Percentiles rank a stretch among this genome's conserved stretches.
These are phyloP conservation scores for Pemphigus obesinymphae DNA, from an alignment of 1,140 invertebrate species.

Conservation along the genomic window DNA sequence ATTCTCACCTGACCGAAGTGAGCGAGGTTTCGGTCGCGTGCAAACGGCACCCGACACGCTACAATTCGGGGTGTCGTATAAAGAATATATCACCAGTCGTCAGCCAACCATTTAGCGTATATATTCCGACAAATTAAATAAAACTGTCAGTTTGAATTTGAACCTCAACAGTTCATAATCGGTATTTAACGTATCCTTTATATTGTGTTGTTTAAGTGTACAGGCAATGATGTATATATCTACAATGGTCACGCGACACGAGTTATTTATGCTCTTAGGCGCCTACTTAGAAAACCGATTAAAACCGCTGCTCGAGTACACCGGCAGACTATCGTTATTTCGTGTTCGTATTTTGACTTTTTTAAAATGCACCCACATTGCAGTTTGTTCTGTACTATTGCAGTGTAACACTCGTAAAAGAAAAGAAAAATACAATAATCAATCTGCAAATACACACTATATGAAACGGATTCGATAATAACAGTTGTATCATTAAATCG, in stretches of 20 bases:
- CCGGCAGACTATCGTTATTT: background rate
- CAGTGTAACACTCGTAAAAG: no score
- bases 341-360: background rate
- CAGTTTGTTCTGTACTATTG: no score
- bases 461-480: no score
- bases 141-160: conserved; percentile 2
- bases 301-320: background rate
- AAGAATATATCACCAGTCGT: background rate
- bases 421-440: no score
- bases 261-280: background rate
- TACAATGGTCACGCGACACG: background rate
- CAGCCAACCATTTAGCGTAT: background rate
- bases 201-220: no score
- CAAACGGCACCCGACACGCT: background rate
- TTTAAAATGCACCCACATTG: no score
- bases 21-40: background rate
- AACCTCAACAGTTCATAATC: conserved; percentile 30
- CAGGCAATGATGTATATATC: no score
- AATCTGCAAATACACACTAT: no score
- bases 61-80: background rate
- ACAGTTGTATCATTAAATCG: no score
- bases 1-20: background rate
- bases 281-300: background rate
- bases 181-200: conserved; percentile 3
- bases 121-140: background rate